Base-by-base conservation (phyloP, 1,140 invertebrate species). In the Trichonephila inaurata region DNA sequence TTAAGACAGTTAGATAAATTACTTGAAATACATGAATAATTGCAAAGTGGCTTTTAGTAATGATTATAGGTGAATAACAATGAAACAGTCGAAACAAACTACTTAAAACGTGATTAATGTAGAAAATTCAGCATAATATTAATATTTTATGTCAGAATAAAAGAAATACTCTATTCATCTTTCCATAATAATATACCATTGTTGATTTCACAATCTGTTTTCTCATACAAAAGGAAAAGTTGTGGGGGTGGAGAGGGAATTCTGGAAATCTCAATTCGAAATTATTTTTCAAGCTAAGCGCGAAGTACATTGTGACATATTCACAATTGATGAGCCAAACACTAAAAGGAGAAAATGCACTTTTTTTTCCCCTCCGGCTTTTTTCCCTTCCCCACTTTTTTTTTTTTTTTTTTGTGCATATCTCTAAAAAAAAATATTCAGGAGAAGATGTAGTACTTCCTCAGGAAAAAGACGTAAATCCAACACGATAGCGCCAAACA, bases 381-480 rank as follows among this genome's bases (percentile, higher is more conserved):
- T 6, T 58, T 21, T 2, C 14, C 44, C 14, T 8, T 40, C 51
- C 14, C 44, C 12, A 10, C 18, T n/a, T 16, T n/a, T 21, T 60
- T 28, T 16, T 33, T 60, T 60, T 58, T 61, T 5, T n/a, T n/a
- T n/a, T n/a, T n/a, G n/a, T n/a, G n/a, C n/a, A n/a, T n/a, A n/a
- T n/a, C n/a, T n/a, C n/a, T n/a, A n/a, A n/a, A 51, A 69, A 89
- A 89, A 89, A 61, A 64, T 89, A 24, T 64, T 40, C 40, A 69
- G 62, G 66, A 72, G 28, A 64, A 85, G 44, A 85, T 85, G 58
- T 61, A 89, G 88, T 89, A 77, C 64, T 89, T 89, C 88, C 88
- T 89, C 69, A 91, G 69, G 72, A 82, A 81, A 91, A 69, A 91
- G 66, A 91, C 51, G 60, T 82, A 91, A 91, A 91, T 91, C 89